A percentile compares a stretch with the other conserved stretches of the same genome.
Evolutionary conservation across 53 echinoderm and acorn worm genomes (phyloP).

Genomic region (Holothuria leucospilota): DNA sequence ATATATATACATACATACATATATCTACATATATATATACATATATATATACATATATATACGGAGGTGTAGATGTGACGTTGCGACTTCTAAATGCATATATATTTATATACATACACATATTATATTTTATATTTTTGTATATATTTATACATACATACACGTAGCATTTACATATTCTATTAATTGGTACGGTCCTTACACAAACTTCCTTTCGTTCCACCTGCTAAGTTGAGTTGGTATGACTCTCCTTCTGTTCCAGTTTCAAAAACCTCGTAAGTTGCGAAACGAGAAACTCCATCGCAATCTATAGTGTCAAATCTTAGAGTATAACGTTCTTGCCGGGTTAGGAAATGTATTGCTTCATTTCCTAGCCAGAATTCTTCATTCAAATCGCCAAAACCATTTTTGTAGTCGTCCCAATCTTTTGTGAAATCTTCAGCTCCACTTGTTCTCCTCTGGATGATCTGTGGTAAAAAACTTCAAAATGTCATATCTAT

Average conservation of each 20-base stretch:
- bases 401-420: not conserved
- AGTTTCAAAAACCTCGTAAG: not conserved
- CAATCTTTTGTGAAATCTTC: not conserved
- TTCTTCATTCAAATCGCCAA: conserved; percentile 7
- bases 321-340: not conserved
- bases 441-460: not conserved
- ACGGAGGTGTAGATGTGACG: too few relatives aligned
- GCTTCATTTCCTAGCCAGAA: conserved; percentile 20
- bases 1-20: too few relatives aligned
- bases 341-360: conserved; percentile 4
- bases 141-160: too few relatives aligned
- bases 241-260: not conserved
- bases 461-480: not conserved
- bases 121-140: too few relatives aligned
- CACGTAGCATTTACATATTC: too few relatives aligned
- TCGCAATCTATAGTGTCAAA: not conserved
- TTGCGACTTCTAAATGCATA: too few relatives aligned
- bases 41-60: too few relatives aligned
- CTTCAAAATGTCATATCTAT: too few relatives aligned
- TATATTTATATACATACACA: too few relatives aligned
- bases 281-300: not conserved
- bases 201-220: too few relatives aligned
- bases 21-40: too few relatives aligned
- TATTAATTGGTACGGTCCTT: too few relatives aligned
- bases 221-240: not conserved